Base-by-base conservation (phyloP, 2,888 invertebrate genomes). In the Pterostichus madidus region DNA sequence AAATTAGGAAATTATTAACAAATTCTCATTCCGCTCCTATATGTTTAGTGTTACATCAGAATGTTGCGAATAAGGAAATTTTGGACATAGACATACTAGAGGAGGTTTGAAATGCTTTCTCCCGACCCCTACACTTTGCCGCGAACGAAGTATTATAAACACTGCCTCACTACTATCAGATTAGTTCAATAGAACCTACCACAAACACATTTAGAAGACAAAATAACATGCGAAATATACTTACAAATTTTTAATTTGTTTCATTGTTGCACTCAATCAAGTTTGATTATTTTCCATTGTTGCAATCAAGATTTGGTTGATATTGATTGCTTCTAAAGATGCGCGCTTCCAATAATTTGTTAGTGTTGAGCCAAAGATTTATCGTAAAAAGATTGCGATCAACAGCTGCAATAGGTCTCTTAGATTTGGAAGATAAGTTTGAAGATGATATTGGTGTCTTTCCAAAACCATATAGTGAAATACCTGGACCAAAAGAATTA, bases 401-500 rank as follows among this genome's bases (percentile, higher is more conserved):
- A 11, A 77, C 77, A 35, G 64, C 68, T 17, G 68, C 68, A 49
- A 76, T 77, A 3, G 75, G 32, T 53, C 49, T 83, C 59, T 13
- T 76, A 10, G 83, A 84, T 24, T 84, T 84, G 61, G 82, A 84
- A 11, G 85, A 84, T 15, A 84, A 84, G 1, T 44, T 15, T 44
- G 85, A 85, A 31, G 76, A 80, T 17, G 85, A 85, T 7, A 15
- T 49, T 35, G 46, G 4, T 32, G 81, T 75, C 10, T 80, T 35
- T 56, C 85, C 86, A 0, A 88, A 86, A 80, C 91, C 93, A 0
- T 96, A 95, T 88, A 89, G 91, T 75, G 92, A 92, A 84, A 94
- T 96, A 87, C 96, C 96, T 3, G 96, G 96, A 17, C 96, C 96
- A 15, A 93, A 91, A 89, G 93, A 94, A 75, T 89, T 95, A 87